Conservation (phyloP, 1,140 invertebrate genomes). For the Pseudomyrmex dendroicus region DNA sequence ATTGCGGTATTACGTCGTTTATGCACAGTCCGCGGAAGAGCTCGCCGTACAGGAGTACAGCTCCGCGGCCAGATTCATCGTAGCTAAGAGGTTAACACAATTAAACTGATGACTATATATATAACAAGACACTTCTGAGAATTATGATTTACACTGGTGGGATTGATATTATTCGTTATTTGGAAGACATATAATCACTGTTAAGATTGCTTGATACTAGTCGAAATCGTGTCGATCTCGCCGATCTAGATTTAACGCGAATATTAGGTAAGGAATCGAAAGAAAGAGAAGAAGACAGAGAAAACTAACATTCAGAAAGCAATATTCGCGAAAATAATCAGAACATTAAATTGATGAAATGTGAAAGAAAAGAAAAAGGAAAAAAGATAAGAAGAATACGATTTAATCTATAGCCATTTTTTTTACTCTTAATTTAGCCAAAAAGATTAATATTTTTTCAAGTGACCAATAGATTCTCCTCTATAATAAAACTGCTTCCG, state of each 20-base stretch:
- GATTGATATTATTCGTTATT: not conserved
- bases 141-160: not conserved
- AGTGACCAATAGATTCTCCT: not conserved
- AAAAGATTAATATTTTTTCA: slow-evolving; percentile 43
- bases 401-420: not conserved
- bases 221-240: slow-evolving; percentile 32
- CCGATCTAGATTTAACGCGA: slow-evolving; percentile 12
- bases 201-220: not conserved
- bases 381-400: not conserved
- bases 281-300: not conserved
- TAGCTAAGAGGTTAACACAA: not conserved
- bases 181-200: not conserved
- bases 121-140: not conserved
- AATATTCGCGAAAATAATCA: slow-evolving; percentile 10
- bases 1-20: too few species aligned
- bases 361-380: not conserved
- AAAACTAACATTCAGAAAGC: slow-evolving; percentile 3
- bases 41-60: too few species aligned
- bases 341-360: not conserved
- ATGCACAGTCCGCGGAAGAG: too few species aligned
- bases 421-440: slow-evolving; percentile 45
- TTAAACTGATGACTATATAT: not conserved
- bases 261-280: slow-evolving; percentile 52
- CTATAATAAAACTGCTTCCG: not conserved
- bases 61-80: too few species aligned